Conservation (phyloP, 1,140 invertebrate genomes). For the Wasmannia auropunctata region DNA sequence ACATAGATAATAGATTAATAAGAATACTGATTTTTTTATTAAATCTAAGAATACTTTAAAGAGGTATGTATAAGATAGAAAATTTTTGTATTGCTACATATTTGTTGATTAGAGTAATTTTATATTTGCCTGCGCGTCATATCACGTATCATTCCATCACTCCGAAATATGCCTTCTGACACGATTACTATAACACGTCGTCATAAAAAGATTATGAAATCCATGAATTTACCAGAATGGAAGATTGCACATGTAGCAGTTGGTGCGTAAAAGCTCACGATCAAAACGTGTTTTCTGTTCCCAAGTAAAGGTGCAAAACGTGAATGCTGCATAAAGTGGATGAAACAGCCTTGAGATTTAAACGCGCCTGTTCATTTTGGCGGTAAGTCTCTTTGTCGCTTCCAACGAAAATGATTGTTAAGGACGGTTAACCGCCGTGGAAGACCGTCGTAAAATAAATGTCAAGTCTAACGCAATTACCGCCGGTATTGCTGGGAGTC, state of each 20-base stretch:
- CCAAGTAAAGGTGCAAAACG: slow-evolving; percentile 28
- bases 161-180: not conserved
- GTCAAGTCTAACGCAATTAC: slow-evolving; percentile 72
- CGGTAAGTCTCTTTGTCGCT: slow-evolving; percentile 60
- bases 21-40: not conserved
- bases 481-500: slow-evolving; percentile 33
- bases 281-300: slow-evolving; percentile 50
- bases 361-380: slow-evolving; percentile 57
- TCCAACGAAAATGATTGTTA: slow-evolving; percentile 67
- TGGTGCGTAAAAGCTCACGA: slow-evolving; percentile 10
- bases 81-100: not conserved
- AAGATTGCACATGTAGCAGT: slow-evolving; percentile 11
- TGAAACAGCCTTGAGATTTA: slow-evolving; percentile 60
- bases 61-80: too few relatives aligned
- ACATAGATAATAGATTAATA: not conserved
- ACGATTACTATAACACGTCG: not conserved
- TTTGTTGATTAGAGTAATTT: not conserved
- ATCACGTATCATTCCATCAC: not conserved
- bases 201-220: slow-evolving; percentile 29
- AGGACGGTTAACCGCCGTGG: slow-evolving; percentile 57
- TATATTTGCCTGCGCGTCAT: not conserved
- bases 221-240: not conserved
- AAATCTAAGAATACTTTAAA: not conserved
- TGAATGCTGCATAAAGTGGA: slow-evolving; percentile 17
- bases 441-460: slow-evolving; percentile 70